Evolutionary conservation across 2,113 vertebrate genomes (phyloP).

Genomic region (Cyprinus carpio): DNA sequence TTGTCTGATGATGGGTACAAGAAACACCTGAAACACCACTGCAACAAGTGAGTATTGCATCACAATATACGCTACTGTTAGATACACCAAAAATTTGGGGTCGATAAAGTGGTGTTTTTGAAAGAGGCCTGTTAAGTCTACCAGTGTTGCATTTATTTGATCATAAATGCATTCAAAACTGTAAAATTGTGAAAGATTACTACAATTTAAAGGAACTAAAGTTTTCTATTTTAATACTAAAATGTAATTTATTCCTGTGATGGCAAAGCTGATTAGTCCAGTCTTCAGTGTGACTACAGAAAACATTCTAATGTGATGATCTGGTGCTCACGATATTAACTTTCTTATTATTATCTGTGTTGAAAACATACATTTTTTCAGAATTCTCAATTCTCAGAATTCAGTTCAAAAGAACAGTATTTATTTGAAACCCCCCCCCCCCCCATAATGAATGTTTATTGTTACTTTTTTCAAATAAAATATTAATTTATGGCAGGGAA

Average conservation of each 20-base stretch:
- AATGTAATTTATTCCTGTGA: too few species aligned
- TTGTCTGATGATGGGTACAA: slow-evolving; percentile 98
- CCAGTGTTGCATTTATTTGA: neutral
- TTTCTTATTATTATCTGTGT: neutral
- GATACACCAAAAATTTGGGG: neutral
- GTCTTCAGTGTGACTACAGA: neutral
- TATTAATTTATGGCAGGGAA: neutral
- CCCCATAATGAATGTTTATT: too few species aligned
- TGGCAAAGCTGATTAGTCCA: neutral
- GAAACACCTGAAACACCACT: slow-evolving; percentile 98
- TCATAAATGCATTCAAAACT: neutral
- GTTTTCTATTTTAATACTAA: too few species aligned
- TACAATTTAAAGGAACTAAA: too few species aligned
- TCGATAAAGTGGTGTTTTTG: neutral
- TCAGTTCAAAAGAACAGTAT: neutral
- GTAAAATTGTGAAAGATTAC: too few species aligned
- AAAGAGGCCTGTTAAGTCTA: neutral
- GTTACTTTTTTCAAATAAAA: too few species aligned
- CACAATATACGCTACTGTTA: neutral
- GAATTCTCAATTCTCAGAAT: neutral
- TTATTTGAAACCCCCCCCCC: too few species aligned
- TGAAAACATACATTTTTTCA: neutral
- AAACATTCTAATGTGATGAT: neutral
- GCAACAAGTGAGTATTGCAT: slow-evolving; percentile 89
- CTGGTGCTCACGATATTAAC: neutral